phyloP scores from a whole-genome alignment of 2,113 vertebrate species.

The Peromyscus polionotus region DNA sequence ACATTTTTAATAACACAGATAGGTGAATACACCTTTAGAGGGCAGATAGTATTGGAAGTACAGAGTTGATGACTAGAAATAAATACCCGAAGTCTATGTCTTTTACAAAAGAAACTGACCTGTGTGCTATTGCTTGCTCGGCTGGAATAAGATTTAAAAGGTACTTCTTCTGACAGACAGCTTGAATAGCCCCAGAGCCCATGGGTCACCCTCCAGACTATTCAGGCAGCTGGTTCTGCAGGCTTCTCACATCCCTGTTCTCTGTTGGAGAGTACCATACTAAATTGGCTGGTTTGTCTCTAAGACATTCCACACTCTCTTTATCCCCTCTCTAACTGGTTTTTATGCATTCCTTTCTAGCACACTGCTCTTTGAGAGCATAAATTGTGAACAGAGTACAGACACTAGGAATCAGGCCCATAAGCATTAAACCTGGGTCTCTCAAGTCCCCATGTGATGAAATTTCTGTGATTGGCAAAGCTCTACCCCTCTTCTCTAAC shows the following conservation, averaged over 20 bases:
- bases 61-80: background rate
- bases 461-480: background rate
- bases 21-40: background rate
- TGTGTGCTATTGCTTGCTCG: background rate
- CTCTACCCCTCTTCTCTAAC: background rate
- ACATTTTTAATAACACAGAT: background rate
- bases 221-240: constrained; percentile 39
- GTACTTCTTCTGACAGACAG: constrained; percentile 12
- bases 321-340: background rate
- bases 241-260: background rate
- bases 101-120: constrained; percentile 53
- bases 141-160: constrained; percentile 47
- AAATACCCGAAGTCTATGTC: background rate
- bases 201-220: background rate
- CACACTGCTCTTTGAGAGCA: background rate
- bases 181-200: background rate
- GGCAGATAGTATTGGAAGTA: background rate
- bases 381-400: background rate
- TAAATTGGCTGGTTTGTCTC: background rate
- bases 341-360: background rate
- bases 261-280: background rate
- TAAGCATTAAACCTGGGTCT: background rate
- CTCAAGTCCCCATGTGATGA: background rate
- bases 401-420: background rate
- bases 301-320: background rate